These are phyloP conservation scores for Schizopygopsis malacanthus DNA, from an alignment of 2,797 vertebrate species.

Conservation along the genomic window DNA sequence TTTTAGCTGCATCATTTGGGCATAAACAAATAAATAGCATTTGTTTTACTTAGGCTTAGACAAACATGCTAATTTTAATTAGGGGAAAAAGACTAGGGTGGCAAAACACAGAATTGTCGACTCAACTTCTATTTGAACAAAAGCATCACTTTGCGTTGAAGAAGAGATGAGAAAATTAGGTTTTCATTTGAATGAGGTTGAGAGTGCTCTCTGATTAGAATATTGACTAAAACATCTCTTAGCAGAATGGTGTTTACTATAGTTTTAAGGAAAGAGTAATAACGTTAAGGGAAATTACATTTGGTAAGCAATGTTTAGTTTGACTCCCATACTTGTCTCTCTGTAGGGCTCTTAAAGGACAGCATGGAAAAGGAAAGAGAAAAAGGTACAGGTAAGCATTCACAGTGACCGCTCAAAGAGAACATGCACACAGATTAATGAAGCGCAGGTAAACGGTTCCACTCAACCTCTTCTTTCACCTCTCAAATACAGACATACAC, in stretches of 20 bases:
- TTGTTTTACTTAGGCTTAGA: not conserved
- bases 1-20: not conserved
- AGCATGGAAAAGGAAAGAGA: slow-evolving; percentile 89
- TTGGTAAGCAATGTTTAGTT: slow-evolving; percentile 99
- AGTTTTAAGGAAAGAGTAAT: slow-evolving; percentile 36
- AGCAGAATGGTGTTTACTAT: not conserved
- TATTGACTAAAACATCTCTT: slow-evolving; percentile 40
- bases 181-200: slow-evolving; percentile 28
- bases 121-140: slow-evolving; percentile 26
- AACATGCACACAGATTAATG: slow-evolving; percentile 85
- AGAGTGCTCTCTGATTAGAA: slow-evolving; percentile 43
- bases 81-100: not conserved
- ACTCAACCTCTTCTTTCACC: slow-evolving; percentile 3
- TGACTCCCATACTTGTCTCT: slow-evolving; percentile 99
- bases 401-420: slow-evolving; percentile 89
- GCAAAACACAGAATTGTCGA: slow-evolving; percentile 16
- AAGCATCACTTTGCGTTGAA: slow-evolving; percentile 14
- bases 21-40: not conserved
- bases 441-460: slow-evolving; percentile 30
- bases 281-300: slow-evolving; percentile 99
- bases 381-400: slow-evolving; percentile 96
- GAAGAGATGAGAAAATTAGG: slow-evolving; percentile 17
- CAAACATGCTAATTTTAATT: slow-evolving; percentile 26
- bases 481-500: slow-evolving; percentile 35
- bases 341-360: slow-evolving; percentile 99